Evolutionary conservation across 2,888 invertebrate species (phyloP), one percentile per base, ranked within the genome.

Genomic region (Anthophora plumipes): DNA sequence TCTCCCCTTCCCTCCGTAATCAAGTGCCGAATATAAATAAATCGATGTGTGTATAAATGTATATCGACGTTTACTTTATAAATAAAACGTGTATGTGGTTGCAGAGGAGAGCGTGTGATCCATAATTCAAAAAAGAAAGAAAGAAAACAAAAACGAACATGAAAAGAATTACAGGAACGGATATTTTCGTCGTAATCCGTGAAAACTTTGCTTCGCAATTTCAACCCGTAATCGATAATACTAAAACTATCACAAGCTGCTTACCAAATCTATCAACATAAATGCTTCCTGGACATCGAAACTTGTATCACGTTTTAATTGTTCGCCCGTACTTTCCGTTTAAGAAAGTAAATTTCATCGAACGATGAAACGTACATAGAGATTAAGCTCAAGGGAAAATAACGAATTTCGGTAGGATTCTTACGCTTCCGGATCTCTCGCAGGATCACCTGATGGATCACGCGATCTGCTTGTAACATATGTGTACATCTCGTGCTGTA

Each of bases 401-500:
- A n/a, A 57, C 57, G 61, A 55, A 4, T 41, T 55, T 43, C 31
- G 37, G 11, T 48, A n/a, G 0, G 48, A 59, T 20, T 31, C 61
- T 31, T 31, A 54, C 60, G 60, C 66, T 39, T 25, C n/a, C 22
- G 6, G 3, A 14, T 22, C 2, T 17, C 5, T 55, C 31, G 0
- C 8, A 20, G 17, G 25, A 55, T 22, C 39, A 9, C 9, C 17
- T n/a, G 5, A 22, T 37, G 63, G 48, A 59, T 69, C 54, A 46
- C 50, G 31, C 46, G 66, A 67, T 54, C 46, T 22, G 9, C 39
- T 50, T 31, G 48, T 20, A 31, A 59, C 68, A 6, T 48, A 52
- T 72, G 41, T 81, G 77, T 81, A 77, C 80, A 82, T 87, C 83
- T 84, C 74, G 77, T 81, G 77, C 80, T 87, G 87, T 87, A 87